Conservation (phyloP, 2,113 vertebrate species). For the Varanus komodoensis region DNA sequence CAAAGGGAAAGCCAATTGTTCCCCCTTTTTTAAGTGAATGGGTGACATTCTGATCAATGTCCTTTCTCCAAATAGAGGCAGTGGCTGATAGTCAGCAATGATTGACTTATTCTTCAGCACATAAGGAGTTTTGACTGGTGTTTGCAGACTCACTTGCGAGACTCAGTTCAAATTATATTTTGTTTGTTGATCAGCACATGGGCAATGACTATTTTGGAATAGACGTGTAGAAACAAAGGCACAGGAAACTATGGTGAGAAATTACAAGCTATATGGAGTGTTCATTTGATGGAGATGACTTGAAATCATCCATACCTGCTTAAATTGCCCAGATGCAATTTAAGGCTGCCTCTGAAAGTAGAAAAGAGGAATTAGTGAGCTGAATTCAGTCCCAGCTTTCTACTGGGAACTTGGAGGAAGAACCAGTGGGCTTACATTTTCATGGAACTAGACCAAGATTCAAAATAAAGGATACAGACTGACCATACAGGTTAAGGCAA, state of each 20-base stretch:
- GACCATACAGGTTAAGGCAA: not conserved
- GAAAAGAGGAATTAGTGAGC: not conserved
- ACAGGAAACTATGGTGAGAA: not conserved
- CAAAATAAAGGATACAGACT: not conserved
- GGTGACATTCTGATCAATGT: not conserved
- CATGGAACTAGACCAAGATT: not conserved
- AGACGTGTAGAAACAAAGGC: not conserved
- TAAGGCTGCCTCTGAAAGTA: not conserved
- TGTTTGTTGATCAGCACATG: not conserved
- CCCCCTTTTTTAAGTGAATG: conserved; percentile 4
- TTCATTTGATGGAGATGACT: not conserved
- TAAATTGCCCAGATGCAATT: not conserved
- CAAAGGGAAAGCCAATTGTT: accelerated
- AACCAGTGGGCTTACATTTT: not conserved
- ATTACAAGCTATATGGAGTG: not conserved
- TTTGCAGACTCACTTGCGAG: accelerated
- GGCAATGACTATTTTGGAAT: not conserved
- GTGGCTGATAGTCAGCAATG: not conserved
- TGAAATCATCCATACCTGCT: not conserved
- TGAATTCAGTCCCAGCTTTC: not conserved
- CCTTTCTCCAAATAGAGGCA: not conserved
- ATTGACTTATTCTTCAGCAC: accelerated
- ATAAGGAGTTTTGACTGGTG: not conserved
- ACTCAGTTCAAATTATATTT: not conserved
- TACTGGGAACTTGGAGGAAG: not conserved